Percentiles rank a stretch among this genome's conserved stretches.
Evolutionary conservation across 2,113 vertebrate genomes (phyloP).

Genomic region (Pseudorasbora parva): DNA sequence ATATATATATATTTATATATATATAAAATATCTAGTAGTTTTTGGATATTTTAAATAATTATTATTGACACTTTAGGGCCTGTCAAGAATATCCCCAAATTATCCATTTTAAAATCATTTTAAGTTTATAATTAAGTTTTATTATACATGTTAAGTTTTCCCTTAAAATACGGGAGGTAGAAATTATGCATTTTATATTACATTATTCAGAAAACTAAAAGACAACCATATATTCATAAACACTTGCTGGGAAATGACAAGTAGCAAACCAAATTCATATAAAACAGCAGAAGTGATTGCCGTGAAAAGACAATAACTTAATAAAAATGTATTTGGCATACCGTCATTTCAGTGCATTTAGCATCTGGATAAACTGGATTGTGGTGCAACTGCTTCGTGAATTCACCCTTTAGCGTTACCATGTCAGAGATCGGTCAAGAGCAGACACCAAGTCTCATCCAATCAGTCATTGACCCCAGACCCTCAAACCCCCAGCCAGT

Average conservation of each 20-base stretch:
- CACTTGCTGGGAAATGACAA: background rate
- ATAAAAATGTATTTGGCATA: background rate
- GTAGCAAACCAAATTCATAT: background rate
- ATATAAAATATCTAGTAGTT: too few relatives aligned
- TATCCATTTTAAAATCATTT: background rate
- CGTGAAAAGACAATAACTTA: background rate
- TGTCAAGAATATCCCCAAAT: too few relatives aligned
- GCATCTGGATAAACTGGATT: too few relatives aligned
- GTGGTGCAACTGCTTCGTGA: background rate
- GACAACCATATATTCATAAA: background rate
- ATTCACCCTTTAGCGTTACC: background rate
- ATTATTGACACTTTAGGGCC: too few relatives aligned
- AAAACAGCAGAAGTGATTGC: background rate
- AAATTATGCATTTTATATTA: background rate
- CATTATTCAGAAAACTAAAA: background rate
- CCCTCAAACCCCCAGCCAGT: conserved; percentile 36
- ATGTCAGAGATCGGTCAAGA: conserved; percentile 32
- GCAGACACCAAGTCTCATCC: conserved; percentile 38
- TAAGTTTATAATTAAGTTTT: background rate
- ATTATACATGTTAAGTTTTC: background rate
- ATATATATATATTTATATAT: too few relatives aligned
- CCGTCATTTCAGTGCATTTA: too few relatives aligned
- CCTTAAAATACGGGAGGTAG: background rate
- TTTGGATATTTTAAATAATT: background rate
- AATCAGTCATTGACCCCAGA: conserved; percentile 44